Percentiles rank a stretch among this genome's conserved stretches.
These are phyloP conservation scores for Cosmia trapezina DNA, from an alignment of 2,888 invertebrate genomes.

Conservation along the genomic window DNA sequence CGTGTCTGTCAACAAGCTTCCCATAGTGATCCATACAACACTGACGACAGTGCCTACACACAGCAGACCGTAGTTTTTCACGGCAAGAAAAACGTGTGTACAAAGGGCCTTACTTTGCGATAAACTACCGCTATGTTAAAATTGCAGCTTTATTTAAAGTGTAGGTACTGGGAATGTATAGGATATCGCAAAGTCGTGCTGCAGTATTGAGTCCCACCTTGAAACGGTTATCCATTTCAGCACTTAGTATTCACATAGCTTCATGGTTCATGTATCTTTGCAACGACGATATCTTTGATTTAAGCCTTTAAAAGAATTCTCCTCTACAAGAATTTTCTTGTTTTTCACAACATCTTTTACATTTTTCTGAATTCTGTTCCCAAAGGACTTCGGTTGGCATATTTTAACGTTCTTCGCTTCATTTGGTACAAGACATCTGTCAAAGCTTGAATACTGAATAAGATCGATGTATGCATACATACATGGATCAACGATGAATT, in stretches of 20 bases:
- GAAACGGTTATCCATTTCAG: slow-evolving; percentile 18
- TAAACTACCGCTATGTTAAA: not conserved
- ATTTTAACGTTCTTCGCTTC: slow-evolving; percentile 27
- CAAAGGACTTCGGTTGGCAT: slow-evolving; percentile 26
- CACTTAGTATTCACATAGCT: slow-evolving; percentile 13
- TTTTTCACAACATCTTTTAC: slow-evolving; percentile 13
- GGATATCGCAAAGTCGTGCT: not conserved
- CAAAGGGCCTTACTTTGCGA: not conserved
- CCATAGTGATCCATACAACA: too few relatives aligned
- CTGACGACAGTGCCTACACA: too few relatives aligned
- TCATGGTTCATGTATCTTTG: slow-evolving; percentile 3
- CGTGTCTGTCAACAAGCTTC: too few relatives aligned
- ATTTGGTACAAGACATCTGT: slow-evolving; percentile 34
- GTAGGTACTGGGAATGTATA: not conserved
- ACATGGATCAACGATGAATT: slow-evolving; percentile 15
- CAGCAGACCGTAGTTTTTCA: not conserved
- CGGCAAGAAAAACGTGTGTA: not conserved
- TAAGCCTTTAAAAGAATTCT: slow-evolving; percentile 2
- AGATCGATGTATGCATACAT: slow-evolving; percentile 22
- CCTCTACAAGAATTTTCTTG: not conserved
- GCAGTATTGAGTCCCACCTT: slow-evolving; percentile 12
- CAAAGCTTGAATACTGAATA: slow-evolving; percentile 40
- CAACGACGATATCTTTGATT: not conserved
- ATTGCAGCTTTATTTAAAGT: not conserved
- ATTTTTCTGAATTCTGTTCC: slow-evolving; percentile 31